Conservation (phyloP, 2,888 invertebrate species). For the Chymomyza amoena region DNA sequence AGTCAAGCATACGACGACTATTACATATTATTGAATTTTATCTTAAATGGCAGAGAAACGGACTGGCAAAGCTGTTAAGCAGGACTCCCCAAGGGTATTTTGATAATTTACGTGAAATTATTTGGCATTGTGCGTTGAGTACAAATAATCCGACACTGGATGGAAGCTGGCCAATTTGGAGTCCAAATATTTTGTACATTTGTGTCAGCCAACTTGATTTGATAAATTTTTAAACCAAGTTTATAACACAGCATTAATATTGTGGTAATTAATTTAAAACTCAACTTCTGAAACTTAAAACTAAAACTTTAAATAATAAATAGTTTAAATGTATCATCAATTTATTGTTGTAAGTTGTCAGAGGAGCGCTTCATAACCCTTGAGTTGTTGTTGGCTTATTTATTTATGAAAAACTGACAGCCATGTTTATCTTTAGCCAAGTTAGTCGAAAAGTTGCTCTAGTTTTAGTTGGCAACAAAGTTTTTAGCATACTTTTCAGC, state of each 20-base stretch:
- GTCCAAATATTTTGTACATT: background rate
- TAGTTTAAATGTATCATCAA: background rate
- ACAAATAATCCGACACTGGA: background rate
- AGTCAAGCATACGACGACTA: background rate
- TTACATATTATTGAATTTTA: slow-evolving; percentile 1
- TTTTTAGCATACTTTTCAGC: slow-evolving; percentile 3
- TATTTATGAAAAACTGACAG: background rate
- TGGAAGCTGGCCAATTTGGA: background rate
- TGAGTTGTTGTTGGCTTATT: background rate
- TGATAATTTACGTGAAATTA: background rate
- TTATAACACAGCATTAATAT: background rate
- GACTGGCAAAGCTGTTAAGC: background rate
- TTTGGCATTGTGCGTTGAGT: background rate
- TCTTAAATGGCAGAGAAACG: background rate
- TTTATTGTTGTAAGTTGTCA: background rate
- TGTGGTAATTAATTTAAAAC: background rate
- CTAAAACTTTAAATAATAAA: background rate
- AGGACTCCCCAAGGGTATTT: background rate
- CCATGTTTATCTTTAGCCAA: slow-evolving; percentile 1
- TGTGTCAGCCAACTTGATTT: background rate
- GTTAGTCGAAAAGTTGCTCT: background rate
- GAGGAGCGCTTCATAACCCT: background rate
- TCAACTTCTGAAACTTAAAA: no score
- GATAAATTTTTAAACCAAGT: background rate
- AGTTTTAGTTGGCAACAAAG: background rate